phyloP scores from a whole-genome alignment of 2,888 invertebrate species.

The Tolmerus cingulatus region DNA sequence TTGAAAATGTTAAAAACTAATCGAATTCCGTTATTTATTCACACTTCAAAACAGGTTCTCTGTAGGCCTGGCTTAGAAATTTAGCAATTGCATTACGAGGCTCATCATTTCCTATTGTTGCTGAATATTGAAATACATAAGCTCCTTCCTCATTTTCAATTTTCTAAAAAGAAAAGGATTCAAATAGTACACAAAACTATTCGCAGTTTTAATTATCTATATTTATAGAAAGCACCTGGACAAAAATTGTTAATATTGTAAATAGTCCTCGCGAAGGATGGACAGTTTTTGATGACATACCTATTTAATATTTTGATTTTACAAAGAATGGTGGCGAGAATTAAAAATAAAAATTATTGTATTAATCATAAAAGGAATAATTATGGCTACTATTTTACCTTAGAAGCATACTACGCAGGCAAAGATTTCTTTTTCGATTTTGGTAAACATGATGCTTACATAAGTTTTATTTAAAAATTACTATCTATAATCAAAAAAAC shows the following conservation, averaged over 20 bases:
- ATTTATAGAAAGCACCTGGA: background rate
- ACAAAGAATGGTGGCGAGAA: too few relatives aligned
- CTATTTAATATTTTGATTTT: too few relatives aligned
- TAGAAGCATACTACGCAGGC: too few relatives aligned
- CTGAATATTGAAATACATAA: slow-evolving; percentile 67
- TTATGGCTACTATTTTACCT: too few relatives aligned
- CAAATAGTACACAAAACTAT: background rate
- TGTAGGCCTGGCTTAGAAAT: slow-evolving; percentile 64
- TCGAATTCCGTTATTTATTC: background rate
- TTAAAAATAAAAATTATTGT: too few relatives aligned
- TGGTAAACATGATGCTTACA: too few relatives aligned
- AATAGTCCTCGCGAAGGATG: background rate
- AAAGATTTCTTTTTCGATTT: too few relatives aligned
- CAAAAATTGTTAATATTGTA: background rate
- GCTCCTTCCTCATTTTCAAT: slow-evolving; percentile 58
- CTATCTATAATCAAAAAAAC: too few relatives aligned
- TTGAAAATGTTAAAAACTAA: background rate
- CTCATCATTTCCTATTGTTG: slow-evolving; percentile 65
- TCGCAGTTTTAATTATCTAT: background rate
- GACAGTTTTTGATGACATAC: too few relatives aligned
- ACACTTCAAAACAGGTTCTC: slow-evolving; percentile 62
- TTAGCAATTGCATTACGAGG: slow-evolving; percentile 64
- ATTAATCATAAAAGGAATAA: too few relatives aligned
- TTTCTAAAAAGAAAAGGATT: slow-evolving; percentile 53
- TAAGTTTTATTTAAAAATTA: too few relatives aligned